Evolutionary conservation across 2,113 vertebrate genomes (phyloP), one percentile per base, ranked within the genome.

Genomic region (Albula glossodonta): DNA sequence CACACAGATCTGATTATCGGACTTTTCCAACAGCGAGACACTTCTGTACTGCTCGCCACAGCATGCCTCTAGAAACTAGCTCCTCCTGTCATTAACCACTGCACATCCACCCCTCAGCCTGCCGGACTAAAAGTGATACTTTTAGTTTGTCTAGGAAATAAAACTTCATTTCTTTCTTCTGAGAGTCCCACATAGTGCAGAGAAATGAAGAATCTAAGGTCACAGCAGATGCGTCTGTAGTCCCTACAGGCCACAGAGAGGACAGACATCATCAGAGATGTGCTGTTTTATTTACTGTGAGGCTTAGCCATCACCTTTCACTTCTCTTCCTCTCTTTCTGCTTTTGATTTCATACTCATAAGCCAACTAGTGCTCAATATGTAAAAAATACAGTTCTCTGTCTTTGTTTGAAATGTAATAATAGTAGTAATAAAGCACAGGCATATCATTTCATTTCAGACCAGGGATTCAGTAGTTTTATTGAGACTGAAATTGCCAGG

Each of bases 1-100:
- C 86, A 85, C 57, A 60, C 90, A 89, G 92, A 92, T 91, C 91
- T 84, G 81, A 79, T 93, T 92, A 93, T 93, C 90, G 88, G 60
- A 84, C 87, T 89, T 90, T 92, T 94, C 87, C 91, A 92, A 93
- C 92, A 92, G 53, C 7, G 53, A 12, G 53, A 9, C 53, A 56
- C 53, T 56, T 12, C 31, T 41, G 53, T 12, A 22, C 22, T 74
- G 31, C n/a, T n/a, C 10, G 70, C 7, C 53, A 56, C 12, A 12
- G 53, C 7, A 6, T 2, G 53, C 53, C 53, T 56, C 53, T 56
- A 11, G 53, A 56, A 56, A 12, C 53, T 7, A 56, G 53, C 53
- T 7, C 53, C 53, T 12, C 31, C 0, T 41, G 53, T 56, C 53
- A 6, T n/a, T 74, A 22, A 11, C 70, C n/a, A 25, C 9, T 2